A percentile compares a stretch with the other conserved stretches of the same genome.
Conservation (phyloP, 2,888 invertebrate genomes). For the Trypoxylon attenuatum region DNA sequence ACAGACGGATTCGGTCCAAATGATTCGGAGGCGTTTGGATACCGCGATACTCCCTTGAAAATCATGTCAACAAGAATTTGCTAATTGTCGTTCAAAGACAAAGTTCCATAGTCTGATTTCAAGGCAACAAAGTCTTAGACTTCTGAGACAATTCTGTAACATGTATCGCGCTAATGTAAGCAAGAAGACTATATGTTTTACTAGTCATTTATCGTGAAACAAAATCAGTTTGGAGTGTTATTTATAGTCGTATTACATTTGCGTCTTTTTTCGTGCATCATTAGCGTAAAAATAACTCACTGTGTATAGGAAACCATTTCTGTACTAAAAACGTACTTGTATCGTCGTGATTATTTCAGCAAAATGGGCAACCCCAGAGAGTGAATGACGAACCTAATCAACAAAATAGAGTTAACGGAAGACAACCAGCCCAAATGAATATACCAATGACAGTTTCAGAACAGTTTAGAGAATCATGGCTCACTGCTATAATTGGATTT, state of each 20-base stretch:
- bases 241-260: not conserved
- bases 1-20: no score
- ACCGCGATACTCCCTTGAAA: no score
- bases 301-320: not conserved
- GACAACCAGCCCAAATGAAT: constrained; percentile 48
- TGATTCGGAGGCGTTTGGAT: no score
- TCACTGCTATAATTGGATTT: constrained; percentile 83
- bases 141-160: no score
- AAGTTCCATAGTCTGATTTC: no score
- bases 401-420: constrained; percentile 47
- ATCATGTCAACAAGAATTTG: no score
- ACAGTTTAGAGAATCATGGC: constrained; percentile 83
- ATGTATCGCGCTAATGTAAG: constrained; percentile 65
- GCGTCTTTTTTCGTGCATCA: not conserved
- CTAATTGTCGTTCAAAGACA: no score
- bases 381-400: constrained; percentile 45
- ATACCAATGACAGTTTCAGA: constrained; percentile 68
- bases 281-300: not conserved
- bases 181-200: constrained; percentile 5
- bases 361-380: constrained; percentile 56
- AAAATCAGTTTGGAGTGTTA: no score
- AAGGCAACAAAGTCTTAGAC: no score
- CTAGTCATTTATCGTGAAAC: not conserved
- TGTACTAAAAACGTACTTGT: no score
- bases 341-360: constrained; percentile 48